phyloP scores from a whole-genome alignment of 2,797 vertebrate genomes.

The Podargus strigoides region DNA sequence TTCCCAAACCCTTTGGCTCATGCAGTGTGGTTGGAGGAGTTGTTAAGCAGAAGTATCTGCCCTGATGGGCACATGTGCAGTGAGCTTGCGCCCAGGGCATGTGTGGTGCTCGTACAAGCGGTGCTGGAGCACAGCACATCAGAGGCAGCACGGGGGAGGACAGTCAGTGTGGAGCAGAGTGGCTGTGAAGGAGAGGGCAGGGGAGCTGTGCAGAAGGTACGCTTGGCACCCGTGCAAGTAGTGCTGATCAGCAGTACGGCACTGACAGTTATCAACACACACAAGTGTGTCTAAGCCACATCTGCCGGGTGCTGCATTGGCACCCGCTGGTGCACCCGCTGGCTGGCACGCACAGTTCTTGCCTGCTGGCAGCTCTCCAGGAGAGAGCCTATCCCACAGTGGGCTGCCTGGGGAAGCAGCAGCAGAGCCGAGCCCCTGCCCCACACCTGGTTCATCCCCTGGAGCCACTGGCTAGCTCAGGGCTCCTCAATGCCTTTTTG shows the following conservation, averaged over 20 bases:
- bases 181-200: background rate
- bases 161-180: rapidly evolving
- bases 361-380: background rate
- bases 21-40: rapidly evolving
- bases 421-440: background rate
- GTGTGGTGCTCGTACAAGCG: rapidly evolving
- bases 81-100: rapidly evolving
- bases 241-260: rapidly evolving
- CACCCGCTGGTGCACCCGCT: rapidly evolving
- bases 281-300: rapidly evolving
- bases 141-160: background rate
- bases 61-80: rapidly evolving
- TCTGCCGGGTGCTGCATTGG: background rate
- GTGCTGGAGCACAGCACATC: rapidly evolving
- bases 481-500: background rate
- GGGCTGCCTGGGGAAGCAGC: background rate
- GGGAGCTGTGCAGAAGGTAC: background rate
- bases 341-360: background rate
- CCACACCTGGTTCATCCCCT: rapidly evolving
- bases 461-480: rapidly evolving
- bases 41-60: background rate
- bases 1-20: background rate
- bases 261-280: background rate
- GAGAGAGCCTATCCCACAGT: background rate
- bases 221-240: rapidly evolving